These are phyloP conservation scores for Pseudomyrmex gracilis DNA, from an alignment of 1,140 invertebrate species.

Conservation along the genomic window DNA sequence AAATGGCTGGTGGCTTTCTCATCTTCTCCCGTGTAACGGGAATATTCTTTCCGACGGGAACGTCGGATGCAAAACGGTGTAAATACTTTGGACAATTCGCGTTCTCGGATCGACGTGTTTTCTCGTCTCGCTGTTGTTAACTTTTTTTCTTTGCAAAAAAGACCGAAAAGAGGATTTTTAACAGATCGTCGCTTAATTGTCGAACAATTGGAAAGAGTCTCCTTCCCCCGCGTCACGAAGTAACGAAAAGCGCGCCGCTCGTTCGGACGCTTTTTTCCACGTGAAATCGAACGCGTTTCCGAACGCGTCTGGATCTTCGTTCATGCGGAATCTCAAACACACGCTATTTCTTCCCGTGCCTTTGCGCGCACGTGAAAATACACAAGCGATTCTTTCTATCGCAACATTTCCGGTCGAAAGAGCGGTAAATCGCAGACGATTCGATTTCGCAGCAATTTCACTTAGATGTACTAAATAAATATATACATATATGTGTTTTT, in stretches of 20 bases:
- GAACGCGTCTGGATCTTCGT: constrained; percentile 44
- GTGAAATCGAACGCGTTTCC: constrained; percentile 53
- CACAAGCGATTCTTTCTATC: constrained; percentile 53
- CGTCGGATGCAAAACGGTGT: constrained; percentile 6
- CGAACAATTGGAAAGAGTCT: neutral
- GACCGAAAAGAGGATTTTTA: neutral
- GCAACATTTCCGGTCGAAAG: constrained; percentile 40
- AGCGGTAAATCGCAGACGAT: constrained; percentile 42
- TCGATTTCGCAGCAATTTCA: constrained; percentile 36
- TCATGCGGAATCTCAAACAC: constrained; percentile 42
- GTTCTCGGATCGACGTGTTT: neutral
- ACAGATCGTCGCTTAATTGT: neutral
- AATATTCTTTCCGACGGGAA: constrained; percentile 57
- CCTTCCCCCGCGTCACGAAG: neutral
- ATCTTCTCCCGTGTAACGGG: constrained; percentile 34
- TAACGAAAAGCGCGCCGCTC: constrained; percentile 29
- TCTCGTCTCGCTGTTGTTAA: neutral
- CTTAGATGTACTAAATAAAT: neutral
- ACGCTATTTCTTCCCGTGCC: neutral
- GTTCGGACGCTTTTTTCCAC: constrained; percentile 42
- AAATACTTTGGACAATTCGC: constrained; percentile 4
- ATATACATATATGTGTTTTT: constrained; percentile 25
- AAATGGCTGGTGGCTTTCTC: constrained; percentile 43
- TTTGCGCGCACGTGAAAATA: constrained; percentile 29
- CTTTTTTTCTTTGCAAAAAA: neutral